Conservation (phyloP, 2,888 invertebrate genomes). For the Eupsilia transversa region DNA sequence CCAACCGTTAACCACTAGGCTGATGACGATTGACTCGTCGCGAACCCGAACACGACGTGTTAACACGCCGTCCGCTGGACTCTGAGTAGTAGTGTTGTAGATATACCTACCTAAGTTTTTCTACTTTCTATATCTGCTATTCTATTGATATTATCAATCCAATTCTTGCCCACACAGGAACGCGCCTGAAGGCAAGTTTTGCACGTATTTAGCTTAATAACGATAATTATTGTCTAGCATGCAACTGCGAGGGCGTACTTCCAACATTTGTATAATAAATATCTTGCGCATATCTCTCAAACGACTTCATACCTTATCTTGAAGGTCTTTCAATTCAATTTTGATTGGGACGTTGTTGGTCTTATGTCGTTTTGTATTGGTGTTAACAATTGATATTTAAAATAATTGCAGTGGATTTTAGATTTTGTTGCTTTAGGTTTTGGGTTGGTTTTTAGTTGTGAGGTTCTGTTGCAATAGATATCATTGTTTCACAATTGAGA, state of each 20-base stretch:
- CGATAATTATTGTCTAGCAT: constrained; percentile 71
- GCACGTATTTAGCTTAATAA: constrained; percentile 82
- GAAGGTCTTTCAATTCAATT: constrained; percentile 27
- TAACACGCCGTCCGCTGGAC: no score
- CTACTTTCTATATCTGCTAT: background rate
- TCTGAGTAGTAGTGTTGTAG: no score
- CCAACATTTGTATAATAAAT: constrained; percentile 81
- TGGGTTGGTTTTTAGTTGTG: constrained; percentile 68
- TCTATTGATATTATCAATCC: constrained; percentile 28
- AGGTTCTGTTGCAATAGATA: constrained; percentile 73
- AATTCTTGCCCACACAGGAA: constrained; percentile 26
- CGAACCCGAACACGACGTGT: no score
- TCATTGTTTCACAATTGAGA: constrained; percentile 87
- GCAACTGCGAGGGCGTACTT: constrained; percentile 80
- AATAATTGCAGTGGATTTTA: constrained; percentile 59
- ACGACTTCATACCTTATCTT: constrained; percentile 66
- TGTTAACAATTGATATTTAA: constrained; percentile 32
- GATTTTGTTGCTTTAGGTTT: constrained; percentile 45
- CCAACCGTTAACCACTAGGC: no score
- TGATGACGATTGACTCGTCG: no score
- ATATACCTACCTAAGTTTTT: no score
- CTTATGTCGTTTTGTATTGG: constrained; percentile 30
- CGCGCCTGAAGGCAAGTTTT: constrained; percentile 67
- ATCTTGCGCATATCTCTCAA: constrained; percentile 67
- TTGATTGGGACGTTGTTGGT: constrained; percentile 10